Evolutionary conservation across 2,888 invertebrate species (phyloP).

Genomic region (Drosophila recens): DNA sequence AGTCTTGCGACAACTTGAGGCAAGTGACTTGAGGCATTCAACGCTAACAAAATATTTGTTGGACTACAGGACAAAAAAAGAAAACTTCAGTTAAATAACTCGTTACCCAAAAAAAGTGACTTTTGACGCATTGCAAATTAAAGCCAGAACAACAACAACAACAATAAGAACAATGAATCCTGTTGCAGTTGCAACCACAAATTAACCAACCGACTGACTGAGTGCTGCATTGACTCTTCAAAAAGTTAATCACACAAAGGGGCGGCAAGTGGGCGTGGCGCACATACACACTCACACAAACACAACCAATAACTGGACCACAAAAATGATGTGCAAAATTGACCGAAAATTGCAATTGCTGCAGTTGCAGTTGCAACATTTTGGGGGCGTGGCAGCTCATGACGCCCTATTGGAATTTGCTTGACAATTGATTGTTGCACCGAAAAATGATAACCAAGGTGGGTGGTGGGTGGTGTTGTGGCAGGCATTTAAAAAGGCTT

Average conservation of each 20-base stretch:
- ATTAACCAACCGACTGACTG: slow-evolving; percentile 40
- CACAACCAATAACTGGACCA: slow-evolving; percentile 47
- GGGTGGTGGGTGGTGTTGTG: slow-evolving; percentile 36
- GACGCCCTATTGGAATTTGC: slow-evolving; percentile 51
- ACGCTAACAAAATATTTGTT: slow-evolving; percentile 25
- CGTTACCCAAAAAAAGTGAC: slow-evolving; percentile 11
- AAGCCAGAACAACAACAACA: slow-evolving; percentile 8
- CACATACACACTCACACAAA: slow-evolving; percentile 7
- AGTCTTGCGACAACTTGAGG: slow-evolving; percentile 58
- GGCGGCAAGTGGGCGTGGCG: slow-evolving; percentile 42
- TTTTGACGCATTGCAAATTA: slow-evolving; percentile 48
- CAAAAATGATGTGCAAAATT: slow-evolving; percentile 75
- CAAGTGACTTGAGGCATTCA: slow-evolving; percentile 13
- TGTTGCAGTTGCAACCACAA: slow-evolving; percentile 46
- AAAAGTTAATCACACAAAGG: slow-evolving; percentile 66
- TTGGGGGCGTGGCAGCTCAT: slow-evolving; percentile 25
- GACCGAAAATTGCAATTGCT: slow-evolving; percentile 74
- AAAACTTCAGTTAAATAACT: slow-evolving; percentile 8
- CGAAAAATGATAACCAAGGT: slow-evolving; percentile 6
- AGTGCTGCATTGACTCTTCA: slow-evolving; percentile 43
- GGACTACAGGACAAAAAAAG: not conserved
- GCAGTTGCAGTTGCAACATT: slow-evolving; percentile 17
- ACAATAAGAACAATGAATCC: slow-evolving; percentile 13
- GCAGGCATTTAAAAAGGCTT: slow-evolving; percentile 45
- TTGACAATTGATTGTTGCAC: slow-evolving; percentile 56